phyloP scores from a whole-genome alignment of 2,113 vertebrate genomes.

The Bombycilla garrulus region DNA sequence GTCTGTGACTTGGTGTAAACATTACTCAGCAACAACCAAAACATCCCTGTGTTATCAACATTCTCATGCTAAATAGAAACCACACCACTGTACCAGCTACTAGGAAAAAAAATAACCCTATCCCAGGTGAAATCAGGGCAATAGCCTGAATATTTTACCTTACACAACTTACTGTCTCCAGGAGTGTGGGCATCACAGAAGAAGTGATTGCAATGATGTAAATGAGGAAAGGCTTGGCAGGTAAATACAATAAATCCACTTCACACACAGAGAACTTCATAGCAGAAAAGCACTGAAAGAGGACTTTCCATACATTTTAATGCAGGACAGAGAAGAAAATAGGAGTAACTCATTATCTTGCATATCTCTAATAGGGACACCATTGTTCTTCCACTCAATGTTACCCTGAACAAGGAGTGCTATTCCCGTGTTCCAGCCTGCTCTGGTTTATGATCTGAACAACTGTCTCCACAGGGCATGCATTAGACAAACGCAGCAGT shows the following conservation, averaged over 20 bases:
- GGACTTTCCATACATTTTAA: neutral
- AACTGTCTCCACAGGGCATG: neutral
- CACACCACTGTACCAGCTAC: neutral
- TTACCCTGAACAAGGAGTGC: neutral
- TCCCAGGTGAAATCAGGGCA: neutral
- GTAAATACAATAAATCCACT: neutral
- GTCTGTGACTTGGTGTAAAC: neutral
- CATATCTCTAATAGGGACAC: neutral
- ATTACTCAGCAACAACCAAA: neutral
- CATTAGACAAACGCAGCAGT: neutral
- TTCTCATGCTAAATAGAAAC: neutral
- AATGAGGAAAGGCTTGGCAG: neutral
- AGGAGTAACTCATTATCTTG: neutral
- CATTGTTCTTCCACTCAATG: accelerated
- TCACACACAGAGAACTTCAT: neutral
- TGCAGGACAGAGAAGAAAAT: neutral
- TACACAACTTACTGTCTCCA: neutral
- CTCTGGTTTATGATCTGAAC: neutral
- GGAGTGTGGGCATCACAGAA: neutral
- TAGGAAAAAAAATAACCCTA: neutral
- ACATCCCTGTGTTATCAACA: neutral
- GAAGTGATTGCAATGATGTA: accelerated
- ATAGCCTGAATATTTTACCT: neutral
- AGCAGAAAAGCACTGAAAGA: neutral
- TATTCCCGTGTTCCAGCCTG: neutral